Conservation (phyloP, 2,888 invertebrate species). For the Acanthococcus lagerstroemiae region DNA sequence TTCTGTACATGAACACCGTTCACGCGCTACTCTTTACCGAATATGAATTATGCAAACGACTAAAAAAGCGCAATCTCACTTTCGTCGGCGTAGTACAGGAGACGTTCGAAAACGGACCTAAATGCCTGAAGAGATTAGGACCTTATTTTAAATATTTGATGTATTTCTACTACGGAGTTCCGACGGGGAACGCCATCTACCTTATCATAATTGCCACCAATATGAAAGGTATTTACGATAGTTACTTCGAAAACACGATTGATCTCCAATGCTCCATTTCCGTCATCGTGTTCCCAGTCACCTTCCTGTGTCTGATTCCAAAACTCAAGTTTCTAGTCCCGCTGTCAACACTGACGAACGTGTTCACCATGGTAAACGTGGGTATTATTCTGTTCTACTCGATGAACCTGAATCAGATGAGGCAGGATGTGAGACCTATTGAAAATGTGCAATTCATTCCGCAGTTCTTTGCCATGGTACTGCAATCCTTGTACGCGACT, state of each 20-base stretch:
- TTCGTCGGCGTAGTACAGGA: not conserved
- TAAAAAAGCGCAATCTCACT: not conserved
- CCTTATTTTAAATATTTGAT: not conserved
- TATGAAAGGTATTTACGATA: not conserved
- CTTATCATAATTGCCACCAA: slow-evolving; percentile 6
- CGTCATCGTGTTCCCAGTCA: not conserved
- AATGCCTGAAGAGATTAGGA: not conserved
- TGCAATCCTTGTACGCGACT: not conserved
- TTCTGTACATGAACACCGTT: not conserved
- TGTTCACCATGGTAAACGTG: not conserved
- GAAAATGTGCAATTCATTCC: not conserved
- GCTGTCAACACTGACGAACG: not conserved
- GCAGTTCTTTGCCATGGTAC: not conserved
- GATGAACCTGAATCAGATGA: not conserved
- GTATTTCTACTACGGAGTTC: slow-evolving; percentile 10
- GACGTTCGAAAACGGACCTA: not conserved
- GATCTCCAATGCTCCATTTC: not conserved
- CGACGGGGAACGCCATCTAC: not conserved
- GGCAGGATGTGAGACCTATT: not conserved
- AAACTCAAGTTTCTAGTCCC: slow-evolving; percentile 8
- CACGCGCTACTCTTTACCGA: not conserved
- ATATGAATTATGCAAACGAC: slow-evolving; percentile 1
- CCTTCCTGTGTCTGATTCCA: not conserved
- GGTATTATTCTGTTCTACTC: not conserved
- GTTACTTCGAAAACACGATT: not conserved